These are phyloP conservation scores for Dasysyrphus tricinctus DNA, from an alignment of 2,888 invertebrate species.

Conservation along the genomic window DNA sequence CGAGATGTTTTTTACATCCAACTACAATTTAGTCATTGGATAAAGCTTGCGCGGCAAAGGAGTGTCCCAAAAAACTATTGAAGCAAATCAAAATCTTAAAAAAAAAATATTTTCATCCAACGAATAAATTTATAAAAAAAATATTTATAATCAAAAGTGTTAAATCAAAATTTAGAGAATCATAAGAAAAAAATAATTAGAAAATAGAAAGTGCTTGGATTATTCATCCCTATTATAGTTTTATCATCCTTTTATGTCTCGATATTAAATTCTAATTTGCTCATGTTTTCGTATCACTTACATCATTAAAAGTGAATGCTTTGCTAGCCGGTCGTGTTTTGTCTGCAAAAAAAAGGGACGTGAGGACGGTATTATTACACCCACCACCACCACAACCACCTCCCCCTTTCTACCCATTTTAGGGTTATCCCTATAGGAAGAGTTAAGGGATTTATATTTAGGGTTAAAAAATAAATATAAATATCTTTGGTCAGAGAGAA, in stretches of 20 bases:
- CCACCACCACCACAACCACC: neutral
- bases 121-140: neutral
- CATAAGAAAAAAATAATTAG: neutral
- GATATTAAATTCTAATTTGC: conserved; percentile 13
- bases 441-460: conserved; percentile 43
- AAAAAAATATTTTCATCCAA: conserved; percentile 6
- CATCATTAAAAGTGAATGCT: conserved; percentile 53
- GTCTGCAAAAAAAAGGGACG: conserved; percentile 17
- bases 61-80: conserved; percentile 38
- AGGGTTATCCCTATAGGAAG: conserved; percentile 33
- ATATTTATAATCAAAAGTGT: conserved; percentile 6
- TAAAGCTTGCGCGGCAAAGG: conserved; percentile 69
- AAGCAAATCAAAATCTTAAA: conserved; percentile 6
- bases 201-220: neutral
- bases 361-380: conserved; percentile 35
- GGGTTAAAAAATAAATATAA: conserved; percentile 28
- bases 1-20: conserved; percentile 61
- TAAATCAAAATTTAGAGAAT: neutral
- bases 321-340: conserved; percentile 40
- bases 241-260: neutral
- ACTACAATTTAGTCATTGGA: conserved; percentile 67
- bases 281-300: conserved; percentile 48
- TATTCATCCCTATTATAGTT: neutral
- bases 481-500: conserved; percentile 22
- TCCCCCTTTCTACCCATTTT: too few species aligned